Percentiles rank a stretch among this genome's conserved stretches.
phyloP scores from a whole-genome alignment of 2,888 invertebrate genomes.

The Mesodorylaimus sp. region DNA sequence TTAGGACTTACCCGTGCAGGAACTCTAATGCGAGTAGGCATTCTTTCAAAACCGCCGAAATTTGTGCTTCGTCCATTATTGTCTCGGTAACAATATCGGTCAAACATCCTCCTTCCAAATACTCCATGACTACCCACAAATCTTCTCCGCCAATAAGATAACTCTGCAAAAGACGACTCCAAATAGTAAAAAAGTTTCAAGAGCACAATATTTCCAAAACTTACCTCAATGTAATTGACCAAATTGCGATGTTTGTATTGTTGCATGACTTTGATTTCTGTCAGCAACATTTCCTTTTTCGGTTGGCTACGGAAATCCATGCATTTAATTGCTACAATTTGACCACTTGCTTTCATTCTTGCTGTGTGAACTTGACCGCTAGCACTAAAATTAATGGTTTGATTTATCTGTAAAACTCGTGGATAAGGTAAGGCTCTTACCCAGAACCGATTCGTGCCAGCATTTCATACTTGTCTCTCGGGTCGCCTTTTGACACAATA shows the following conservation, averaged over 20 bases:
- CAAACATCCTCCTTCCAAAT: slow-evolving; percentile 76
- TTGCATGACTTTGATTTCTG: slow-evolving; percentile 71
- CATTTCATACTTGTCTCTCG: slow-evolving; percentile 56
- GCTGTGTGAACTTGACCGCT: slow-evolving; percentile 81
- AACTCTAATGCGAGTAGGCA: slow-evolving; percentile 67
- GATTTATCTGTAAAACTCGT: neutral
- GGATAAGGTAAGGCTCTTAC: slow-evolving; percentile 23
- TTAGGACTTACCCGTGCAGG: slow-evolving; percentile 53
- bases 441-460: slow-evolving; percentile 72
- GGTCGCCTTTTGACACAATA: slow-evolving; percentile 65
- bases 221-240: slow-evolving; percentile 74
- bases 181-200: neutral
- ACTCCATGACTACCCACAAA: slow-evolving; percentile 91
- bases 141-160: slow-evolving; percentile 47
- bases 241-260: slow-evolving; percentile 80
- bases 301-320: slow-evolving; percentile 85
- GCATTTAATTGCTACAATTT: slow-evolving; percentile 79
- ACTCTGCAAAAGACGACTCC: slow-evolving; percentile 14
- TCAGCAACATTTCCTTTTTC: slow-evolving; percentile 81
- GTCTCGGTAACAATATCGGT: slow-evolving; percentile 95
- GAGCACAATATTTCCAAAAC: too few relatives aligned
- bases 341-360: slow-evolving; percentile 33
- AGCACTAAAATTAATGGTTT: slow-evolving; percentile 38
- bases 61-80: slow-evolving; percentile 86
- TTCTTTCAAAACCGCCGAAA: slow-evolving; percentile 80